Percentiles rank a stretch among this genome's conserved stretches.
Evolutionary conservation across 2,797 vertebrate species (phyloP).

Genomic region (Clamator glandarius): DNA sequence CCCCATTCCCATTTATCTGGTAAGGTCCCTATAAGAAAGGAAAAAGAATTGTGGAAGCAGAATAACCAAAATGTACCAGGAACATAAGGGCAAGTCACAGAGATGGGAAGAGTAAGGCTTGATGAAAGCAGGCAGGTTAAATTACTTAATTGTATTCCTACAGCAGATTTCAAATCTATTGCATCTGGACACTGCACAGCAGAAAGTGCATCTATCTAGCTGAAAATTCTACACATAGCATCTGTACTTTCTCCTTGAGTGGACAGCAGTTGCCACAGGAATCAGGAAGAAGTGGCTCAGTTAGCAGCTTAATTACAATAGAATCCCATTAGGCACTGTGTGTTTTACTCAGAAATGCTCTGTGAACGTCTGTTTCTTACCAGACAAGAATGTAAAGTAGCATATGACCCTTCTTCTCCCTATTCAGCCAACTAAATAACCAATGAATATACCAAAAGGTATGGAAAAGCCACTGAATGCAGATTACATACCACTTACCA

Average conservation of each 20-base stretch:
- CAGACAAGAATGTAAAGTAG: not conserved
- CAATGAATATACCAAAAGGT: fast-evolving
- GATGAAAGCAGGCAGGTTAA: not conserved
- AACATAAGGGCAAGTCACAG: not conserved
- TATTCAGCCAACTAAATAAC: not conserved
- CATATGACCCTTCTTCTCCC: not conserved
- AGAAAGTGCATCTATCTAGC: not conserved
- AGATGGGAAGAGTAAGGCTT: not conserved
- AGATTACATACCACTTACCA: not conserved
- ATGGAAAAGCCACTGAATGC: not conserved
- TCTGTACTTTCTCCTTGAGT: not conserved
- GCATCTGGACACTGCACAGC: not conserved
- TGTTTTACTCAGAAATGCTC: not conserved
- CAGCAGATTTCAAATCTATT: not conserved
- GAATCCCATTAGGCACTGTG: not conserved
- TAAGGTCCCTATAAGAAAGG: not conserved
- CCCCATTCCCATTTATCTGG: not conserved
- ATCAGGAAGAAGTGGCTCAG: not conserved
- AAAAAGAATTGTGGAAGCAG: not conserved
- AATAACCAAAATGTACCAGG: not conserved
- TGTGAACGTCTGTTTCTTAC: not conserved
- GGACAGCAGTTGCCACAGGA: not conserved
- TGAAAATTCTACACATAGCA: not conserved
- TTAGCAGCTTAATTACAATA: not conserved
- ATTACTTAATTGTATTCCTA: not conserved